phyloP scores from a whole-genome alignment of 2,888 invertebrate species.

The Andrena bicolor region DNA sequence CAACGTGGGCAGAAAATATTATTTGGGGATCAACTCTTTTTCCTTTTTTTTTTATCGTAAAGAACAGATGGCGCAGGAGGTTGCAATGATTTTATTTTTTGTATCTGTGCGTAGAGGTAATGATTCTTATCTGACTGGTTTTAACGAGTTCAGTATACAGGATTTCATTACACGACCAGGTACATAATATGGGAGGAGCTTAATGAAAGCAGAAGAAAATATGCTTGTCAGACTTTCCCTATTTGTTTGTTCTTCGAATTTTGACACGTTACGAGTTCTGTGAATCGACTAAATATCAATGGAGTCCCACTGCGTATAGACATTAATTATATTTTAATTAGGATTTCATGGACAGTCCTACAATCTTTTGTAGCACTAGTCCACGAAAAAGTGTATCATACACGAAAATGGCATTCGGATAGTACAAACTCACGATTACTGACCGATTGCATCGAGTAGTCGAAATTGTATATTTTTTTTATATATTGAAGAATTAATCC shows the following conservation, averaged over 20 bases:
- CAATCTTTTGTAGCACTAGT: constrained; percentile 74
- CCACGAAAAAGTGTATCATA: constrained; percentile 79
- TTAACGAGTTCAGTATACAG: constrained; percentile 36
- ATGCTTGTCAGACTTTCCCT: constrained; percentile 20
- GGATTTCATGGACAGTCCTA: constrained; percentile 77
- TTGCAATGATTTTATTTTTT: constrained; percentile 38
- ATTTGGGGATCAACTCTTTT: constrained; percentile 14
- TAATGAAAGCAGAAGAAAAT: constrained; percentile 6
- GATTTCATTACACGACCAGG: constrained; percentile 19
- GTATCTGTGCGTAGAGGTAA: constrained; percentile 32
- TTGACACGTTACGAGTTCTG: constrained; percentile 65
- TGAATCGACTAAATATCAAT: constrained; percentile 72
- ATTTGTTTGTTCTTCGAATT: constrained; percentile 47
- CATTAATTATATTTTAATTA: constrained; percentile 83
- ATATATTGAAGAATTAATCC: constrained; percentile 82
- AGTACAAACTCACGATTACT: constrained; percentile 84
- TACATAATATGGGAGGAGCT: constrained; percentile 27
- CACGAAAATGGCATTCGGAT: constrained; percentile 84
- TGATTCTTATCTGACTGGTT: constrained; percentile 28
- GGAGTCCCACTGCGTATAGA: constrained; percentile 74
- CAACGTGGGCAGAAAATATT: constrained; percentile 25
- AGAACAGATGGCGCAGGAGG: constrained; percentile 15
- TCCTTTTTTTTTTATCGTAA: constrained; percentile 26
- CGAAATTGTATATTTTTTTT: constrained; percentile 85
- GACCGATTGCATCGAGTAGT: constrained; percentile 83